Percentiles rank a stretch among this genome's conserved stretches.
phyloP scores from a whole-genome alignment of 1,140 invertebrate species.

The Lasaia peninsularis region DNA sequence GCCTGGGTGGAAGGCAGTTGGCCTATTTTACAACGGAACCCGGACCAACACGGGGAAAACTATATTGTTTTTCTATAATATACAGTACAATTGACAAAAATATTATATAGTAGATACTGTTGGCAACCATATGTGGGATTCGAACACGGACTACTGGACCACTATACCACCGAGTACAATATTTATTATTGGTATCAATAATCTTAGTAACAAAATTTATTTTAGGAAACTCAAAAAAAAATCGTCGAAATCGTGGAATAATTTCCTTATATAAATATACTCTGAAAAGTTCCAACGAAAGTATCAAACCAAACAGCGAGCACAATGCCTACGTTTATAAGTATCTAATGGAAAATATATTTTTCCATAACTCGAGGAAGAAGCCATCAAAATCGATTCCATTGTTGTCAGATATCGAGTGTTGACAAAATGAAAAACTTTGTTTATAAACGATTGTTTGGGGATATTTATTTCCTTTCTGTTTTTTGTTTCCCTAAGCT shows the following conservation, averaged over 20 bases:
- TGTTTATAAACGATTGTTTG: background rate
- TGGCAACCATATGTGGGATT: no score
- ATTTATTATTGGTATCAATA: background rate
- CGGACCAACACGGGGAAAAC: no score
- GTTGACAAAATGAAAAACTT: slow-evolving; percentile 7
- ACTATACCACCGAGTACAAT: background rate
- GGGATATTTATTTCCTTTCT: no score
- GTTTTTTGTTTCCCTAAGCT: no score
- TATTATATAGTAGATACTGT: no score
- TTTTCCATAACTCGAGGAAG: slow-evolving; percentile 16
- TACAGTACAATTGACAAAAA: no score
- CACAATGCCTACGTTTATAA: slow-evolving; percentile 24
- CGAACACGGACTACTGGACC: no score
- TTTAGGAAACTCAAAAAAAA: background rate
- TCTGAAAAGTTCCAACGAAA: background rate
- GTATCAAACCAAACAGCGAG: slow-evolving; percentile 24
- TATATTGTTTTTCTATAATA: no score
- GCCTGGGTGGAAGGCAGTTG: no score
- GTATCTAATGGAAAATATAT: slow-evolving; percentile 23
- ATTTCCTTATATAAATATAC: slow-evolving; percentile 25
- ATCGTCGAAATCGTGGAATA: slow-evolving; percentile 12
- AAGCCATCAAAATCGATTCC: slow-evolving; percentile 12
- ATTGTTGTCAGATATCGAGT: slow-evolving; percentile 1
- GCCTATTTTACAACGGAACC: no score
- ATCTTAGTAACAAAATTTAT: background rate